Evolutionary conservation across 2,888 invertebrate genomes (phyloP), one percentile per base, ranked within the genome.

Genomic region (Hypomecis atomaria): DNA sequence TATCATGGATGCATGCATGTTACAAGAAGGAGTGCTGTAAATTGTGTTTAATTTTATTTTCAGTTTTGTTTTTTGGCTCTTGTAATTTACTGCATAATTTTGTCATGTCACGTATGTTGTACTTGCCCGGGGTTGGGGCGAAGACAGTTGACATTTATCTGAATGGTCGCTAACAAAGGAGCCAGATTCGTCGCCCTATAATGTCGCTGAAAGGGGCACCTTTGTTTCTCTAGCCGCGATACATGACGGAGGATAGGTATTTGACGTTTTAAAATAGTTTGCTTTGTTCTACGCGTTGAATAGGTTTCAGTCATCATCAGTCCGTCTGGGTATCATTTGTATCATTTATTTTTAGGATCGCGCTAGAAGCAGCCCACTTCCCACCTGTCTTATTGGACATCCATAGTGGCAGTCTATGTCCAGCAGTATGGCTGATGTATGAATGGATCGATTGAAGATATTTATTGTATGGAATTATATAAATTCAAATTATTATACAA

Each of bases 131-230:
- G 68, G 78, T 74, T 69, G 70, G 68, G 78, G 74, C 69, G 70
- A 74, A 74, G 71, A 76, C 70, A 78, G 69, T 71, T 86, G 88
- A 86, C 87, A 87, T 88, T 89, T 86, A 87, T 87, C 81, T 83
- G 73, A 82, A 83, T 84, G 84, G 83, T 83, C 83, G 80, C 78
- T 79, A 84, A 87, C 87, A 88, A 88, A 85, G 84, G 83, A 85
- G 75, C 78, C 71, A 78, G 78, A 84, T 83, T 82, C 80, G 78
- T 79, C 78, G 74, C 73, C 78, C 78, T 82, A 83, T 85, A 83
- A 84, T 83, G 85, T 81, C 82, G 79, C 73, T 67, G 72, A 82
- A 83, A 79, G 76, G 78, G 72, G 60, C 75, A 76, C 80, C 80
- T 81, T 86, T 87, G 84, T 85, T 79, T 74, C 62, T 74, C 71